These are phyloP conservation scores for Nannoperca obscura DNA, from an alignment of 2,797 vertebrate species.

Conservation along the genomic window DNA sequence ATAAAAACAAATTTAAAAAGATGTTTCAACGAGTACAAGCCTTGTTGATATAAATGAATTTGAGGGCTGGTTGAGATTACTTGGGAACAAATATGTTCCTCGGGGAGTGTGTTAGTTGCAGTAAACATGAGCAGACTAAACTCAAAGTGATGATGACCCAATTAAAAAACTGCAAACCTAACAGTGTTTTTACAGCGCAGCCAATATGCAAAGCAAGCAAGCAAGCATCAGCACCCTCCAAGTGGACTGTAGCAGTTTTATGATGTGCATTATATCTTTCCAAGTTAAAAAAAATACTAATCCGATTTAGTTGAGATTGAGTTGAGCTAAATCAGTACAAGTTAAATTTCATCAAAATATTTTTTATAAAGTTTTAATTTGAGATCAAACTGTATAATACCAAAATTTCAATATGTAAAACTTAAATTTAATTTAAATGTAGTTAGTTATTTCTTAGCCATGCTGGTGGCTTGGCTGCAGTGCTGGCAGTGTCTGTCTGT, in stretches of 20 bases:
- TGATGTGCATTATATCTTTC: constrained; percentile 6
- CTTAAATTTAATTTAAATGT: not conserved
- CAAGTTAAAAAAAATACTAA: not conserved
- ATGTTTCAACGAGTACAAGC: constrained; percentile 34
- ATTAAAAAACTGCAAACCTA: constrained; percentile 61
- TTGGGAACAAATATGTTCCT: constrained; percentile 60
- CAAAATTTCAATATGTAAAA: not conserved
- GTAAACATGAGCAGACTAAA: constrained; percentile 69
- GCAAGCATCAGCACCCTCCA: constrained; percentile 31
- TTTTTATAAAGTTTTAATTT: not conserved
- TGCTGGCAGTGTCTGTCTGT: not conserved
- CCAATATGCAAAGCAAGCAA: constrained; percentile 54
- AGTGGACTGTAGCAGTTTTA: constrained; percentile 17
- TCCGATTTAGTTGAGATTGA: not conserved
- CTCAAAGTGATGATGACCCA: constrained; percentile 67
- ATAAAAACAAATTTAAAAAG: constrained; percentile 47
- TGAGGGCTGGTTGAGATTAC: constrained; percentile 47
- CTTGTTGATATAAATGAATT: constrained; percentile 45
- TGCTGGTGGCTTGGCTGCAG: not conserved
- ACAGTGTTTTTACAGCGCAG: constrained; percentile 51
- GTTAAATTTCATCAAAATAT: not conserved
- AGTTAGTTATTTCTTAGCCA: not conserved
- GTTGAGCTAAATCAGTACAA: not conserved
- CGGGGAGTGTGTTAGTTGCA: constrained; percentile 43
- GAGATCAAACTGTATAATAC: not conserved